Evolutionary conservation across 2,113 vertebrate species (phyloP).

Genomic region (Protobothrops mucrosquamatus): DNA sequence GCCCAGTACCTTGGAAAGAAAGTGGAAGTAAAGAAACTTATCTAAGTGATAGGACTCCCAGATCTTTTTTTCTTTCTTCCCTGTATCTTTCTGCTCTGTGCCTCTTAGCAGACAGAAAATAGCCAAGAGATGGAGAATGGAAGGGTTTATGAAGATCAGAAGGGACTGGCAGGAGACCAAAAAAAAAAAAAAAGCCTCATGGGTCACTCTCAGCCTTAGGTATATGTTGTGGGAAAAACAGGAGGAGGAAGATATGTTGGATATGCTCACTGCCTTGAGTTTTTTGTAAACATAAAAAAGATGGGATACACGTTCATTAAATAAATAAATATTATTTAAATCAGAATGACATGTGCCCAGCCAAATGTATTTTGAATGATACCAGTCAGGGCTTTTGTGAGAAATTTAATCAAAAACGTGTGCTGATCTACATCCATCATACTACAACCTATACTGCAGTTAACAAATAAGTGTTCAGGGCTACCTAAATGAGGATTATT

Average conservation of each 20-base stretch:
- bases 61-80: too few relatives aligned
- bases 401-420: not conserved
- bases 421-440: not conserved
- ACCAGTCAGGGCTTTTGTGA: not conserved
- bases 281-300: too few relatives aligned
- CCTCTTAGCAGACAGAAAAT: too few relatives aligned
- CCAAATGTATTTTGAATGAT: not conserved
- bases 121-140: not conserved
- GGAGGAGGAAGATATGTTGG: too few relatives aligned
- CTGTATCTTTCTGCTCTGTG: too few relatives aligned
- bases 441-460: not conserved
- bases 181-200: not conserved
- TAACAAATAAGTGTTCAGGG: not conserved
- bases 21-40: too few relatives aligned
- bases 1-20: too few relatives aligned
- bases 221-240: not conserved
- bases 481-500: not conserved
- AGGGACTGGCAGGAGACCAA: not conserved
- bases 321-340: not conserved
- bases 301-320: too few relatives aligned
- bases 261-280: too few relatives aligned
- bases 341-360: not conserved
- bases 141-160: not conserved
- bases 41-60: too few relatives aligned
- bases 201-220: not conserved